phyloP scores from a whole-genome alignment of 2,113 vertebrate genomes.

The Dasyurus viverrinus region DNA sequence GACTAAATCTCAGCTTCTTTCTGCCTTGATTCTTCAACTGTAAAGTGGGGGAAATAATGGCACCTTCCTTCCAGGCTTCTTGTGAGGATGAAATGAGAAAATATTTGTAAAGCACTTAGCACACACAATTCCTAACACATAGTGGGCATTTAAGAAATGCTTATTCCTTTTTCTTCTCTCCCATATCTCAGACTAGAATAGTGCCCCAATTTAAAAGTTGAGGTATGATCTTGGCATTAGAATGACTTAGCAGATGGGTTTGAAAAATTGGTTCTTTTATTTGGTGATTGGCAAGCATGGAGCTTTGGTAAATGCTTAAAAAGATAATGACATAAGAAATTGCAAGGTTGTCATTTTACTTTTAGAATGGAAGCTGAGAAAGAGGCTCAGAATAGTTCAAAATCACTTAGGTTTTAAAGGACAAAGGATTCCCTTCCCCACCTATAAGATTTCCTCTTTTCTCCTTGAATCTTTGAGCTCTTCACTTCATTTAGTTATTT shows the following conservation, averaged over 20 bases:
- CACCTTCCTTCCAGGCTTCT: neutral
- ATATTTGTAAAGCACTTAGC: neutral
- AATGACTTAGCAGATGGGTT: constrained; percentile 7
- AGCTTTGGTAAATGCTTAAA: constrained; percentile 50
- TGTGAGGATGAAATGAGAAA: neutral
- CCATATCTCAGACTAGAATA: neutral
- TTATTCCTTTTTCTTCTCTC: neutral
- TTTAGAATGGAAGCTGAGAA: constrained; percentile 41
- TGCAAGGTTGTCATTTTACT: constrained; percentile 42
- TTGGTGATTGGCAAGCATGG: constrained; percentile 45
- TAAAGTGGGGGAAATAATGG: neutral
- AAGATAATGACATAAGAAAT: constrained; percentile 59
- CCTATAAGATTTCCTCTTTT: neutral
- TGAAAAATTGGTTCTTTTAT: neutral
- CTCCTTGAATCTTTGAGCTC: neutral
- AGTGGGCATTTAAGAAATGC: neutral
- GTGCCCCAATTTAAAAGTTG: neutral
- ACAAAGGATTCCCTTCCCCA: neutral
- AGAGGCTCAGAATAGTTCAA: constrained; percentile 57
- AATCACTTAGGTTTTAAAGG: constrained; percentile 26
- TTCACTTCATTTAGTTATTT: neutral
- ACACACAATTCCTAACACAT: neutral
- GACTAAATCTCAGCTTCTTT: neutral
- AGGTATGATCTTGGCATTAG: neutral
- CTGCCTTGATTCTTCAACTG: neutral